Percentiles rank a stretch among this genome's conserved stretches.
phyloP scores from a whole-genome alignment of 92 coral and sea anemone species.

The Epizoanthus fatuus region DNA sequence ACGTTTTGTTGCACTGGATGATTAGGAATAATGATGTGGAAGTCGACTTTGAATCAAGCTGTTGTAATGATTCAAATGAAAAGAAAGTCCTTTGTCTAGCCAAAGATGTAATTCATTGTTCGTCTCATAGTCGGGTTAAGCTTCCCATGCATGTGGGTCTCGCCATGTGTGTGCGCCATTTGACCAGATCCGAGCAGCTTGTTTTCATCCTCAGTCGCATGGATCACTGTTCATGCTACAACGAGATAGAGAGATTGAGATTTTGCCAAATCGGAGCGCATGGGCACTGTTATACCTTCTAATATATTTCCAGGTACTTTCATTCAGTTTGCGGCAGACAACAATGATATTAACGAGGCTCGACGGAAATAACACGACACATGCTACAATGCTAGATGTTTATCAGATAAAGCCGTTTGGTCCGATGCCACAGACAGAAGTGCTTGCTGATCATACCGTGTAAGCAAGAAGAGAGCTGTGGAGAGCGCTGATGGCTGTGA shows the following conservation, averaged over 20 bases:
- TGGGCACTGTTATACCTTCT: not conserved
- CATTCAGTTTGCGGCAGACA: constrained; percentile 29
- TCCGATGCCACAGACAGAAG: constrained; percentile 62
- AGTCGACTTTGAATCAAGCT: constrained; percentile 7
- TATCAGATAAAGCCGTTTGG: constrained; percentile 55
- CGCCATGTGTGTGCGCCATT: not conserved
- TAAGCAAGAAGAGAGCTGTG: constrained; percentile 35
- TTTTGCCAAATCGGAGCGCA: not conserved
- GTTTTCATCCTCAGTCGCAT: constrained; percentile 35
- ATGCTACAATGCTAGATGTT: too few species aligned
- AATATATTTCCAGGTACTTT: not conserved
- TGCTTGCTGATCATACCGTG: constrained; percentile 63
- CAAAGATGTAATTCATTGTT: constrained; percentile 39
- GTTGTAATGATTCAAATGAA: too few species aligned
- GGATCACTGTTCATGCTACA: constrained; percentile 57
- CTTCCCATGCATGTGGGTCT: constrained; percentile 57
- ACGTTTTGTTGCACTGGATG: constrained; percentile 53
- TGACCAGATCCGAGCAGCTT: not conserved
- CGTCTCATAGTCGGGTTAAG: constrained; percentile 37
- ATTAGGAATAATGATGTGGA: constrained; percentile 44
- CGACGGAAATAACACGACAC: not conserved
- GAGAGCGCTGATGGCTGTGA: constrained; percentile 13
- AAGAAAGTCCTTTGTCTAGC: constrained; percentile 27
- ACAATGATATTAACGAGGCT: not conserved
- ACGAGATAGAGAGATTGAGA: constrained; percentile 19